Conservation (phyloP, 2,888 invertebrate genomes). For the Sialis lutaria region DNA sequence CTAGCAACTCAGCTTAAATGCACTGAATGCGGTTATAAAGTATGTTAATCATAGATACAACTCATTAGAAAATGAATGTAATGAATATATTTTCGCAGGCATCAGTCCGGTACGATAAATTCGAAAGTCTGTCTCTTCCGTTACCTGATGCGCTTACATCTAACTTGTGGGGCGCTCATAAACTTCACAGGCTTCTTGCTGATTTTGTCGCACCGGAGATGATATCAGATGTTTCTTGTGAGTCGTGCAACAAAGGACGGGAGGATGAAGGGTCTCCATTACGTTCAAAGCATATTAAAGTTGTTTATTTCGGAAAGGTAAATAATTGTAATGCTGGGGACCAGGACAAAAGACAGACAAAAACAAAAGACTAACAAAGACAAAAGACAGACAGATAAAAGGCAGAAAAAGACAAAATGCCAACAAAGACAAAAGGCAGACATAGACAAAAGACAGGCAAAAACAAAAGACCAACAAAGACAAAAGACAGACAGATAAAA, state of each 20-base stretch:
- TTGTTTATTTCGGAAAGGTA: slow-evolving; percentile 62
- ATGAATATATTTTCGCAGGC: slow-evolving; percentile 34
- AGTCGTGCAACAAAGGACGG: slow-evolving; percentile 38
- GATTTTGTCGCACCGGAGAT: slow-evolving; percentile 77
- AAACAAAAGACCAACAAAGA: too few species aligned
- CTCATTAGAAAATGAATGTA: not conserved
- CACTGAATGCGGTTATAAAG: slow-evolving; percentile 51
- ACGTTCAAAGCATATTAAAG: slow-evolving; percentile 47
- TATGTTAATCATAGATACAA: slow-evolving; percentile 16
- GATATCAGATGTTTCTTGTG: slow-evolving; percentile 70
- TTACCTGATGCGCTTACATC: slow-evolving; percentile 46
- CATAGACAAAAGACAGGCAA: too few species aligned
- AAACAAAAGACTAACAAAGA: too few species aligned
- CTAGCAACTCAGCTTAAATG: slow-evolving; percentile 62
- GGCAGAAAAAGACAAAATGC: too few species aligned
- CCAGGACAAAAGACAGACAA: too few species aligned
- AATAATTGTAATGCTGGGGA: slow-evolving; percentile 9
- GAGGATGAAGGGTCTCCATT: slow-evolving; percentile 24
- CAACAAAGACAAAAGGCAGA: too few species aligned
- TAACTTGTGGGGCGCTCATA: slow-evolving; percentile 39
- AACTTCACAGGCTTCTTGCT: slow-evolving; percentile 53
- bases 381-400: too few species aligned
- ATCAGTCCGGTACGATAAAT: slow-evolving; percentile 79
- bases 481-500: too few species aligned
- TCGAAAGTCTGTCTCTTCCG: slow-evolving; percentile 74